These are phyloP conservation scores for Leptothorax acervorum DNA, from an alignment of 2,888 invertebrate genomes.

Conservation along the genomic window DNA sequence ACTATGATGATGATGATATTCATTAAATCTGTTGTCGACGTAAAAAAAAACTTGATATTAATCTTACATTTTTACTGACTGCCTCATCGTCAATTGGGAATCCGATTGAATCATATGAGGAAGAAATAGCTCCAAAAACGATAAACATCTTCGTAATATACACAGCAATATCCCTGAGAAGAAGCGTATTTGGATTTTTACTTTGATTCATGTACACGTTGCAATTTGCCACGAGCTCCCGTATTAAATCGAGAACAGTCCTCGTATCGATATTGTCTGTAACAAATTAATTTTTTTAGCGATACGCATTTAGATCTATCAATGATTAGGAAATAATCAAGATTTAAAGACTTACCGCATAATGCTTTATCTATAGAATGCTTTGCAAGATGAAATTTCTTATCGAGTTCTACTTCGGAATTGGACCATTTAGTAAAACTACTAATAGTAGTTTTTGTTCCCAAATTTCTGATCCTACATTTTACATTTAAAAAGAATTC, in stretches of 20 bases:
- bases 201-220: slow-evolving; percentile 94
- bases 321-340: not conserved
- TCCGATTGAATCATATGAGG: slow-evolving; percentile 90
- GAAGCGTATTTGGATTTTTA: slow-evolving; percentile 88
- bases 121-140: slow-evolving; percentile 91
- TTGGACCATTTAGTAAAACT: slow-evolving; percentile 91
- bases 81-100: slow-evolving; percentile 88
- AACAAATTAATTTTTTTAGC: slow-evolving; percentile 59
- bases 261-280: slow-evolving; percentile 97
- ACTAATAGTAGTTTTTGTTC: slow-evolving; percentile 86
- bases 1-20: not conserved
- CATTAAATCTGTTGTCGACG: not conserved
- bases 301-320: not conserved
- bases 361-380: slow-evolving; percentile 92
- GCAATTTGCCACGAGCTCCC: slow-evolving; percentile 94
- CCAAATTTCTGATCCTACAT: slow-evolving; percentile 88
- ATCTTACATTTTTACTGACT: slow-evolving; percentile 84
- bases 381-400: slow-evolving; percentile 89
- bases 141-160: slow-evolving; percentile 94
- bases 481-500: slow-evolving; percentile 98
- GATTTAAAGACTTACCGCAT: slow-evolving; percentile 89
- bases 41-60: not conserved
- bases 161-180: slow-evolving; percentile 92
- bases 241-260: slow-evolving; percentile 92
- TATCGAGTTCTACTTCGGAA: slow-evolving; percentile 90